These are phyloP conservation scores for Camelus dromedarius DNA, from an alignment of 2,113 vertebrate genomes.

Conservation along the genomic window DNA sequence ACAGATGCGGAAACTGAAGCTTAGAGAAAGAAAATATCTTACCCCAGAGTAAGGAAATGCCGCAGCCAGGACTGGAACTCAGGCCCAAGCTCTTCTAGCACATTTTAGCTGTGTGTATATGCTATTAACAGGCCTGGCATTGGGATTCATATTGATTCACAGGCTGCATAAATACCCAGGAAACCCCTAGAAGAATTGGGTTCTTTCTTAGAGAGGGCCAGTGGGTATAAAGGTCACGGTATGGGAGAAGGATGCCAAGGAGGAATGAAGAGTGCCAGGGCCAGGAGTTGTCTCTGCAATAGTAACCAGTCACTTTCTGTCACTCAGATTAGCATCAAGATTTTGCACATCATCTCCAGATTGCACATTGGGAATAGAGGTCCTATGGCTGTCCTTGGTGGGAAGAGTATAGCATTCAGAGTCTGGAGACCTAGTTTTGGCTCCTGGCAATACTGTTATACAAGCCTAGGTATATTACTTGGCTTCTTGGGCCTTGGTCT, in stretches of 20 bases:
- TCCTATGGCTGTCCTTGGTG: neutral
- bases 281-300: neutral
- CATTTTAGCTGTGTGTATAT: neutral
- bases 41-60: neutral
- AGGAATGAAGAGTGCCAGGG: neutral
- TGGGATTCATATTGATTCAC: neutral
- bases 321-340: neutral
- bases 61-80: neutral
- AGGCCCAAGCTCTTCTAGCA: neutral
- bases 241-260: neutral
- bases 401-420: neutral
- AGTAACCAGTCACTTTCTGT: neutral
- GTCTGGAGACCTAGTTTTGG: neutral
- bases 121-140: neutral
- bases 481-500: neutral
- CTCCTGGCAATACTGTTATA: neutral
- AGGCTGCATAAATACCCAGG: neutral
- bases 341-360: neutral
- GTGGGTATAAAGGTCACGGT: neutral
- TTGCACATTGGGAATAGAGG: rapidly evolving
- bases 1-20: neutral
- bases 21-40: neutral
- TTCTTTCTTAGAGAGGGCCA: neutral
- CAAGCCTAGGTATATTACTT: neutral
- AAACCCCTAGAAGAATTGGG: neutral